Base-by-base conservation (phyloP, 2,888 invertebrate species). In the Brassicogethes aeneus region DNA sequence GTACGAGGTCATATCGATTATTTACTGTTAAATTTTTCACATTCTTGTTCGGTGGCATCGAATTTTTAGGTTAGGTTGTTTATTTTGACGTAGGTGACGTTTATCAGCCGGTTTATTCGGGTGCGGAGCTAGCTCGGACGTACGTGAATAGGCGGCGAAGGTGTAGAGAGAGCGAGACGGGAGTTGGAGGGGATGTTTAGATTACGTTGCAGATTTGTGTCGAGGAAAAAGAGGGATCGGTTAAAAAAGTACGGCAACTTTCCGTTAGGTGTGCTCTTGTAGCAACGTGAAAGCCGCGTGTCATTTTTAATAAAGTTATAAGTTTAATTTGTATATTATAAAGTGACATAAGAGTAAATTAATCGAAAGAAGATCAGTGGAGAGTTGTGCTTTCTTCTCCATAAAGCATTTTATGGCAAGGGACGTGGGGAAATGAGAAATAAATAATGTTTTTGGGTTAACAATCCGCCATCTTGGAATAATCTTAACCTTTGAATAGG, bases 281-380 rank as follows among this genome's bases (percentile, higher is more conserved):
- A 59, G 62, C 62, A 68, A 66, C 68, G 68, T 68, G 68, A 68
- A 65, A 68, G 68, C 68, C 68, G 68, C 68, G 69, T 69, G 69
- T 69, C 68, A 68, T 61, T 66, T 67, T 63, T 61, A 59, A 62
- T 60, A 60, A 57, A 62, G 55, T 64, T 57, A 56, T 59, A 57
- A 59, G 55, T 62, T 61, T 63, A 59, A 60, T 62, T 64, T 60
- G 45, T 48, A 52, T 61, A 61, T 60, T 60, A 57, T 51, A 53
- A 58, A 63, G 56, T 67, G 65, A 64, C 65, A 62, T 61, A 63
- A 56, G 55, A 54, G 56, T 58, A 56, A 55, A 50, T 53, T 43
- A 43, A 47, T 44, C 54, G 47, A 44, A 53, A 46, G 49, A 48
- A 45, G 45, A 49, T 47, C 45, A 45, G 40, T 43, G 44, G 46